Evolutionary conservation across 64 coral and sea anemone species (phyloP).

Genomic region (Trachythela sp.): DNA sequence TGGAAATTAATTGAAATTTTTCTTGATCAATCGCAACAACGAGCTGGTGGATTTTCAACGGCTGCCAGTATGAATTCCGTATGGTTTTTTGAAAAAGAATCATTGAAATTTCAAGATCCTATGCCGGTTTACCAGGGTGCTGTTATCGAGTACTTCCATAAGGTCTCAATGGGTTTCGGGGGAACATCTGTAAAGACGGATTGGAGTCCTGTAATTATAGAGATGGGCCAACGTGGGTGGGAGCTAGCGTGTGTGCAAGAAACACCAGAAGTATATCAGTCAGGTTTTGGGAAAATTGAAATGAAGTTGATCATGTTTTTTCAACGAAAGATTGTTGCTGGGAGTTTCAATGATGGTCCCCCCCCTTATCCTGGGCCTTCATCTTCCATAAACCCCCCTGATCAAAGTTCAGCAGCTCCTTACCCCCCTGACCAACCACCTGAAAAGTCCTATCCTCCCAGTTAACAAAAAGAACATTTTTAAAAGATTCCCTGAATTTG

Average conservation of each 20-base stretch:
- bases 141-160: slow-evolving; percentile 60
- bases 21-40: slow-evolving; percentile 51
- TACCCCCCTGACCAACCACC: too few species aligned
- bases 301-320: slow-evolving; percentile 70
- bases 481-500: too few species aligned
- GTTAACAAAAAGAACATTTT: too few species aligned
- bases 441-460: too few species aligned
- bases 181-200: slow-evolving; percentile 54
- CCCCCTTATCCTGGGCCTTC: background rate
- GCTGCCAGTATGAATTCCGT: slow-evolving; percentile 53
- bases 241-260: slow-evolving; percentile 71
- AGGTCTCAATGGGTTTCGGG: slow-evolving; percentile 45
- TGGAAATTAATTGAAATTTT: slow-evolving; percentile 81
- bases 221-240: slow-evolving; percentile 76
- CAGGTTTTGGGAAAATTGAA: slow-evolving; percentile 34
- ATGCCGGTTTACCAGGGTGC: slow-evolving; percentile 59
- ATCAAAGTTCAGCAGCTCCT: too few species aligned
- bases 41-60: slow-evolving; percentile 40
- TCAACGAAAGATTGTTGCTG: slow-evolving; percentile 53
- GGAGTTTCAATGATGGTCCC: background rate
- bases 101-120: slow-evolving; percentile 42
- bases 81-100: slow-evolving; percentile 86
- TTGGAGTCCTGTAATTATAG: slow-evolving; percentile 50
- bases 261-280: slow-evolving; percentile 45
- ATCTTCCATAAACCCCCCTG: too few species aligned